Evolutionary conservation across 2,797 vertebrate species (phyloP).

Genomic region (Lacerta agilis): DNA sequence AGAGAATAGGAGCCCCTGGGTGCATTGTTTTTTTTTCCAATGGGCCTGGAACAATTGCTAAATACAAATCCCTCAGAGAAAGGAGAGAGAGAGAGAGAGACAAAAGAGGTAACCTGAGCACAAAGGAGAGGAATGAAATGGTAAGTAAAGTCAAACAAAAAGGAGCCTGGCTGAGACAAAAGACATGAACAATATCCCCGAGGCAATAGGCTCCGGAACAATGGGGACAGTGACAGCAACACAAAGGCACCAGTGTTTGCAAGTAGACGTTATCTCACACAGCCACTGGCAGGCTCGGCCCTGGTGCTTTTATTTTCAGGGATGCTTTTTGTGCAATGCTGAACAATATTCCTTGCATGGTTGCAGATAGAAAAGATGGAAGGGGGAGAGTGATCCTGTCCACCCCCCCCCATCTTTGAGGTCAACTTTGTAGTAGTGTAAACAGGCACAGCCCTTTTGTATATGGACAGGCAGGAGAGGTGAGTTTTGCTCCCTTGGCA

Average conservation of each 20-base stretch:
- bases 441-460: not conserved
- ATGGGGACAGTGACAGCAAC: slow-evolving; percentile 98
- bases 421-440: slow-evolving; percentile 12
- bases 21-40: slow-evolving; percentile 60
- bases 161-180: slow-evolving; percentile 91
- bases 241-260: slow-evolving; percentile 98
- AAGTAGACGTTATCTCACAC: slow-evolving; percentile 99
- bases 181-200: slow-evolving; percentile 95
- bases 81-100: slow-evolving; percentile 82
- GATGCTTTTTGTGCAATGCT: slow-evolving; percentile 93
- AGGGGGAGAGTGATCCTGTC: slow-evolving; percentile 23
- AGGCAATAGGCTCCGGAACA: slow-evolving; percentile 96
- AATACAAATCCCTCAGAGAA: slow-evolving; percentile 76
- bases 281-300: slow-evolving; percentile 96
- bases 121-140: slow-evolving; percentile 97
- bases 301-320: slow-evolving; percentile 97
- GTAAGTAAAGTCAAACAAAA: slow-evolving; percentile 93
- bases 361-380: slow-evolving; percentile 79
- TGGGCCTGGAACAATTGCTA: slow-evolving; percentile 68
- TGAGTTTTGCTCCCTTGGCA: not conserved
- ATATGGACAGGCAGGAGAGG: not conserved
- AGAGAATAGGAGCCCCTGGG: slow-evolving; percentile 51
- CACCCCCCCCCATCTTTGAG: not conserved
- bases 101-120: slow-evolving; percentile 90
- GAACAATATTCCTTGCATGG: slow-evolving; percentile 89